Base-by-base conservation (phyloP, 1,140 invertebrate genomes). In the Branchinecta lindahli region DNA sequence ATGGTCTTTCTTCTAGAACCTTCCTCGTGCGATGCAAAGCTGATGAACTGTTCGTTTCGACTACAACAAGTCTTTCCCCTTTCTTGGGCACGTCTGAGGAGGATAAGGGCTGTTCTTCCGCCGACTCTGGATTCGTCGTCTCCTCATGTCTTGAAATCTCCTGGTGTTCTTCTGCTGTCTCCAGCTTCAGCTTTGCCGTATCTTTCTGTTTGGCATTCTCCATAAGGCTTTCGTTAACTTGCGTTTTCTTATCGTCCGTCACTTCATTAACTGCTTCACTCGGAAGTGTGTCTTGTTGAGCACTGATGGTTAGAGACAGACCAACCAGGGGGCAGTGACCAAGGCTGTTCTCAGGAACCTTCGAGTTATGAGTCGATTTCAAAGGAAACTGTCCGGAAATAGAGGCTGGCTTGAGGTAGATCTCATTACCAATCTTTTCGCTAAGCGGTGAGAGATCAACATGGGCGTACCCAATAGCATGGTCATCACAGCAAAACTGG, bases 301-400 rank as follows among this genome's bases (percentile, higher is more conserved):
- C 18, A 20, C 52, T 61, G 12, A 61, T 12, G 18, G 52, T 61
- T 61, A 61, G 18, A 15, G 52, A 61, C 52, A 61, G 18, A 20
- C 52, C 52, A 12, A 61, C 52, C 6, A 61, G 12, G 4, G 52
- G 52, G 52, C 18, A 15, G 12, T 61, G 52, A 6, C 18, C 52
- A 61, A 61, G 52, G 12, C 12, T 20, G 18, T 61, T 61, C 52
- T 61, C 18, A 15, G 52, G 52, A 15, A 61, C 6, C 18, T 61
- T 20, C 4, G 12, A 12, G 18, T 61, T 61, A 33, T 33, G 33
- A 12, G 18, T 61, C 52, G 18, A 15, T 61, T 20, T 61, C 52
- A 61, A 61, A 61, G 52, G 52, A 61, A 15, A 61, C 52, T 61
- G 52, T 20, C 52, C 52, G 18, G 52, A 12, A 61, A 61, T 61